Evolutionary conservation across 2,888 invertebrate genomes (phyloP), one percentile per base, ranked within the genome.

Genomic region (Loripinus fragilis): DNA sequence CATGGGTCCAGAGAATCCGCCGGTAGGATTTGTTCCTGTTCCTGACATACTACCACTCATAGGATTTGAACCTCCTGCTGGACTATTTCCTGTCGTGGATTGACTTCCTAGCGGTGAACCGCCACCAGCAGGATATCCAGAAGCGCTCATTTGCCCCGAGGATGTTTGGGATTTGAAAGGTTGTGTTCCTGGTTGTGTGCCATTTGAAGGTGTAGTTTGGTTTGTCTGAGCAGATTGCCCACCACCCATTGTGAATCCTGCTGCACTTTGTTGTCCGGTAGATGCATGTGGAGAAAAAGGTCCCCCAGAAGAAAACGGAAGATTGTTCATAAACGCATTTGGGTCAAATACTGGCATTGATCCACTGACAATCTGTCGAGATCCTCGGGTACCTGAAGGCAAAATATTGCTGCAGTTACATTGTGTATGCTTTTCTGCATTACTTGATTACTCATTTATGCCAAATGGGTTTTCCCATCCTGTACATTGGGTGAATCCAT

Each of bases 91-190:
- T 15, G 73, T 64, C 35, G 38, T 25, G 35, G 50, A 48, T 35
- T 48, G 38, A 60, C 64, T 64, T 42, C 60, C 60, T 25, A 60
- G 2, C 1, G 60, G 60, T 33, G 60, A 60, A 60, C 42, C 64
- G 45, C 48, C 71, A 8, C 73, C 73, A 0, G 28, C 23, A 68
- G 52, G 65, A 65, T 74, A 72, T 5, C 78, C 80, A 1, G 71
- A 69, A 1, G 65, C 64, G 66, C 74, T 81, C 72, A 77, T 72
- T 60, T 75, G 77, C 68, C 55, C 52, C 8, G 70, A 33, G 12
- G 64, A 55, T 8, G 70, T 30, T 25, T 71, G 71, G 0, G 70
- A 72, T 66, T 69, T 78, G 25, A 78, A 69, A 41, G 77, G 77
- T 8, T 74, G 50, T 17, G 52, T 52, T 67, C 55, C 52, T 20